phyloP scores from a whole-genome alignment of 2,888 invertebrate genomes.

The Protonemura montana region DNA sequence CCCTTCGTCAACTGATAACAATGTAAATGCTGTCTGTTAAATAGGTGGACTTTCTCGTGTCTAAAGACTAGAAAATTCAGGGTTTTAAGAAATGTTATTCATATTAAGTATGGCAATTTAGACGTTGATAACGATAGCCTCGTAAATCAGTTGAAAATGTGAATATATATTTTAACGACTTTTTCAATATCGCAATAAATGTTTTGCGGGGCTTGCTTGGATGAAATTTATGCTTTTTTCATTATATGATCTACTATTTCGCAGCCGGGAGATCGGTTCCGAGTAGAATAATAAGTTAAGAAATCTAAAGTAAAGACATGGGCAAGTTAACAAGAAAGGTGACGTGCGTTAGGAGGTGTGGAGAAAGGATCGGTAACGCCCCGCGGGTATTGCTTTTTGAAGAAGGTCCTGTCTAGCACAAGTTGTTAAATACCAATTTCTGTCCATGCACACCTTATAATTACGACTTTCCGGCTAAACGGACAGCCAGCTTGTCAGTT shows the following conservation, averaged over 20 bases:
- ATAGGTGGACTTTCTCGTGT: neutral
- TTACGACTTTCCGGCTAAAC: conserved; percentile 63
- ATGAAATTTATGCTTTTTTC: neutral
- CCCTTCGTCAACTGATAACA: neutral
- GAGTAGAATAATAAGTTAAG: conserved; percentile 41
- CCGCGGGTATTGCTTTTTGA: neutral
- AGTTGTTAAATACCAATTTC: conserved; percentile 33
- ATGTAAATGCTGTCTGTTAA: neutral
- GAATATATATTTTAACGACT: neutral
- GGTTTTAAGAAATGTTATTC: neutral
- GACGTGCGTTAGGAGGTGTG: neutral
- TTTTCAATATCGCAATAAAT: neutral
- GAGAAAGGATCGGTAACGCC: neutral
- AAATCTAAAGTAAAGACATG: neutral
- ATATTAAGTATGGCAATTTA: too few relatives aligned
- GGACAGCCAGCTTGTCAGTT: conserved; percentile 57
- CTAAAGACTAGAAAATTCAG: neutral
- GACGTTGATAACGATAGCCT: neutral
- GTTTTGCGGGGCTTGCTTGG: neutral
- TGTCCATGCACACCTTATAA: conserved; percentile 60
- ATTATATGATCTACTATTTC: neutral
- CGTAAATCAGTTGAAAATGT: neutral
- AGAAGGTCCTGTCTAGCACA: neutral
- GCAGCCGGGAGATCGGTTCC: neutral
- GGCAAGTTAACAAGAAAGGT: conserved; percentile 40